Conservation (phyloP, 2,797 vertebrate genomes). For the Mormyrops attenuatus region DNA sequence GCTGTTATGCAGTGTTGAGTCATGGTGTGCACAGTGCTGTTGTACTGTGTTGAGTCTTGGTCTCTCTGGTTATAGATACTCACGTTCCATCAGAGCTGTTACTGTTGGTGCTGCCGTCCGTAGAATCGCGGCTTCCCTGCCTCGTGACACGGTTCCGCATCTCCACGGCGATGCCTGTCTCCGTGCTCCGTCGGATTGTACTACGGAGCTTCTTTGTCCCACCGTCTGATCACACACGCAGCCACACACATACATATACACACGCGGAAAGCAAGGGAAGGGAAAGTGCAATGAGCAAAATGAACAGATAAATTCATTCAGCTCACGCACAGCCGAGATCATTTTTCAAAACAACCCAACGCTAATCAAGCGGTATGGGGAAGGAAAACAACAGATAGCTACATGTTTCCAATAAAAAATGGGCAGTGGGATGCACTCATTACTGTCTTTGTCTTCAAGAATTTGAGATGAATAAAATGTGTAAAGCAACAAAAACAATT, state of each 20-base stretch:
- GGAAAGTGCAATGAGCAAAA: neutral
- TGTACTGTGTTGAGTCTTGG: neutral
- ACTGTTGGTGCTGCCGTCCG: conserved; percentile 95
- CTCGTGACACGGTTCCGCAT: conserved; percentile 90
- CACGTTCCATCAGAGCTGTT: conserved; percentile 97
- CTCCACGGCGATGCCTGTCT: conserved; percentile 95
- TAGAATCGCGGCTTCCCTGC: conserved; percentile 94
- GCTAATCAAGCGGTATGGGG: neutral
- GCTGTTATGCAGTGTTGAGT: neutral
- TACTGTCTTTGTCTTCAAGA: neutral
- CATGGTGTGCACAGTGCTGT: neutral
- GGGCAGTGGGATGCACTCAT: neutral
- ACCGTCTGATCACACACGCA: conserved; percentile 63
- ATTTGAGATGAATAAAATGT: neutral
- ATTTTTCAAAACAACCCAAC: neutral
- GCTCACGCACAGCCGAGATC: neutral
- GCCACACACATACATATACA: conserved; percentile 21
- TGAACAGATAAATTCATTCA: neutral
- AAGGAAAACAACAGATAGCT: conserved; percentile 15
- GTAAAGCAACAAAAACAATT: neutral
- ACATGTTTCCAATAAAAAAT: neutral
- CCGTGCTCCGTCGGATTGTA: conserved; percentile 91
- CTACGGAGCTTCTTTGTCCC: conserved; percentile 93
- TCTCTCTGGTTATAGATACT: conserved; percentile 41
- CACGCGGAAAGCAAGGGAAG: conserved; percentile 13